These are phyloP conservation scores for Cryptotermes secundus DNA, from an alignment of 1,140 invertebrate genomes.

Conservation along the genomic window DNA sequence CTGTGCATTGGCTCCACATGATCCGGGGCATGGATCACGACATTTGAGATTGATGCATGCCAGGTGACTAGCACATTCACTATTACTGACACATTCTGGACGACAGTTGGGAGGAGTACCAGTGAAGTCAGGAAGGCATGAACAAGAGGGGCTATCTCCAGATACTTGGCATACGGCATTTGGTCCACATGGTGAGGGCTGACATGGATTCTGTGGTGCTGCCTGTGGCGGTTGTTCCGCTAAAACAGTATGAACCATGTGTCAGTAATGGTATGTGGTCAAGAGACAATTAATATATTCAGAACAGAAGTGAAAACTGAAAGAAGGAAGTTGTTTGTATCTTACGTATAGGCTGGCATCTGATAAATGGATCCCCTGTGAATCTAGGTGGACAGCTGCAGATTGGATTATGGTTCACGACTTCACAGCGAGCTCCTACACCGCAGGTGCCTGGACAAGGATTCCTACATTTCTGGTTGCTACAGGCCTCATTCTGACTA, in stretches of 20 bases:
- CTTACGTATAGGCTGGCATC: conserved; percentile 35
- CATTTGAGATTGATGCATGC: conserved; percentile 48
- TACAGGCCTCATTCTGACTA: conserved; percentile 51
- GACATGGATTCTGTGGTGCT: conserved; percentile 56
- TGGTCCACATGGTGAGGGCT: conserved; percentile 57
- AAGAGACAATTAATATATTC: not conserved
- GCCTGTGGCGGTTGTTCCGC: conserved; percentile 54
- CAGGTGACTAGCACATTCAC: conserved; percentile 43
- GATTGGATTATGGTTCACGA: conserved; percentile 55
- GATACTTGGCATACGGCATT: conserved; percentile 49
- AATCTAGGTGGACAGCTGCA: conserved; percentile 55
- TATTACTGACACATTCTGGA: conserved; percentile 45
- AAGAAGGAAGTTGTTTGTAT: not conserved
- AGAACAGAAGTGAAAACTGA: not conserved
- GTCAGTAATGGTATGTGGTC: not conserved
- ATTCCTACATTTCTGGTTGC: conserved; percentile 52
- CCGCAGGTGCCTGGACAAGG: conserved; percentile 57
- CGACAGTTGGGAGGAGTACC: conserved; percentile 42
- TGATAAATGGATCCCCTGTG: conserved; percentile 54
- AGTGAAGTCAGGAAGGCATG: conserved; percentile 44
- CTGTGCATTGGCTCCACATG: conserved; percentile 47
- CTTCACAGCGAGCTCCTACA: conserved; percentile 56
- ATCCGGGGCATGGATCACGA: conserved; percentile 47
- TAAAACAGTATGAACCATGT: conserved; percentile 45
- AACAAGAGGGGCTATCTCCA: conserved; percentile 41